Evolutionary conservation across 2,797 vertebrate genomes (phyloP), one percentile per base, ranked within the genome.

Genomic region (Bradypodion ventrale): DNA sequence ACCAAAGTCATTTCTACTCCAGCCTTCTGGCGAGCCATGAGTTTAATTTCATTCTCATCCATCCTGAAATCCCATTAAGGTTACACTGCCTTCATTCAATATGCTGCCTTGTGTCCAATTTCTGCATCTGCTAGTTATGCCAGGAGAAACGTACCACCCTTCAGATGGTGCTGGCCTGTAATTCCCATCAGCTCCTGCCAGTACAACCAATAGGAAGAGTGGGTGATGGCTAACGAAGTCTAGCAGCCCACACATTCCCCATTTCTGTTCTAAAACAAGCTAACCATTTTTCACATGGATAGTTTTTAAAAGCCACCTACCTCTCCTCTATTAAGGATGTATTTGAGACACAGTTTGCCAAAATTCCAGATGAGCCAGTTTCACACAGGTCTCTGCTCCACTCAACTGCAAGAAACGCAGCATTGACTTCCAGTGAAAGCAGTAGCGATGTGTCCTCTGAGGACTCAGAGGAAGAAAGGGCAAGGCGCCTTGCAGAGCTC

Each of bases 331-430:
- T 87, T 78, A 89, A 99, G 98, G 97, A 98, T 68, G 96, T 98
- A 86, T 99, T 99, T 93, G 98, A 99, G 95, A 95, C 91, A 13
- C 95, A 95, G 81, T 98, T 97, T 95, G 94, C 95, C 52, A 97
- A 96, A 93, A 94, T 98, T 89, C 95, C 97, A 23, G 95, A 96
- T 40, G 96, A 97, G 80, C 93, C 94, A 60, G 70, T 90, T 73
- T 87, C 66, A 25, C 89, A 77, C 44, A 75, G 73, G 37, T 2
- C 69, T 46, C 49, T 89, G n/a, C 62, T 37, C 37, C 93, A 89
- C 68, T 78, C 89, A 23, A 37, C 40, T 44, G 52, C 60, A 65
- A 88, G 87, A 52, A 80, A 40, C n/a, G 59, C 60, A 80, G 88
- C 91, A 83, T 12, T 40, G 60, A 44, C 85, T 62, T 86, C 83